These are phyloP conservation scores for Drosophila kikkawai DNA, from an alignment of 1,140 invertebrate genomes.

Conservation along the genomic window DNA sequence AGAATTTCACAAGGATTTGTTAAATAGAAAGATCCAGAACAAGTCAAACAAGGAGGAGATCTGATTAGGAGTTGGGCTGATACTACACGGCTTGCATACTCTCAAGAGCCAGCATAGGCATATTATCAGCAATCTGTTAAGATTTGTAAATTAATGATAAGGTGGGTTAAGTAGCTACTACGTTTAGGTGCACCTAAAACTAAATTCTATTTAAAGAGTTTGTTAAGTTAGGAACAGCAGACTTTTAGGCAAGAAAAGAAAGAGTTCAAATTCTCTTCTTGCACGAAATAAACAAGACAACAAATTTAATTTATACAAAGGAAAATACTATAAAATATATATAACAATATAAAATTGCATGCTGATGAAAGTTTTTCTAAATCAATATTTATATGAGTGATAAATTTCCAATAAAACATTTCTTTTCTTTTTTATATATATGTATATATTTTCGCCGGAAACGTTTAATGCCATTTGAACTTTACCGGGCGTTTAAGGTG, in stretches of 20 bases:
- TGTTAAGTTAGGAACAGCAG: neutral
- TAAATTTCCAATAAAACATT: too few relatives aligned
- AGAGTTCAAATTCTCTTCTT: too few relatives aligned
- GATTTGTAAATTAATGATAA: neutral
- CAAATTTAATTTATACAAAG: neutral
- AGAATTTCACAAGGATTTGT: slow-evolving; percentile 29
- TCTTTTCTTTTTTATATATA: too few relatives aligned
- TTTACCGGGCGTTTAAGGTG: too few relatives aligned
- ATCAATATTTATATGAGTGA: neutral
- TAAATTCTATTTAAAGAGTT: neutral
- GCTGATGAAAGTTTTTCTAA: neutral
- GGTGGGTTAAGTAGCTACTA: too few relatives aligned
- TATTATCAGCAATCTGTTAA: neutral
- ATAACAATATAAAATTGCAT: neutral
- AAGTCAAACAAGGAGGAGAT: neutral
- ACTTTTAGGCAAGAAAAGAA: neutral
- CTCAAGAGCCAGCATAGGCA: neutral
- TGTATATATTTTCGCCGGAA: too few relatives aligned
- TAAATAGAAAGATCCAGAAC: slow-evolving; percentile 6
- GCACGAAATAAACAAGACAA: neutral
- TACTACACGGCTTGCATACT: slow-evolving; percentile 4
- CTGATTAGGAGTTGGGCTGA: neutral
- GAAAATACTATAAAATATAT: neutral
- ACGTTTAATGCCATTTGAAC: too few relatives aligned
- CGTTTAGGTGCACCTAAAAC: neutral